Evolutionary conservation across 2,113 vertebrate species (phyloP).

Genomic region (Scartelaos histophorus): DNA sequence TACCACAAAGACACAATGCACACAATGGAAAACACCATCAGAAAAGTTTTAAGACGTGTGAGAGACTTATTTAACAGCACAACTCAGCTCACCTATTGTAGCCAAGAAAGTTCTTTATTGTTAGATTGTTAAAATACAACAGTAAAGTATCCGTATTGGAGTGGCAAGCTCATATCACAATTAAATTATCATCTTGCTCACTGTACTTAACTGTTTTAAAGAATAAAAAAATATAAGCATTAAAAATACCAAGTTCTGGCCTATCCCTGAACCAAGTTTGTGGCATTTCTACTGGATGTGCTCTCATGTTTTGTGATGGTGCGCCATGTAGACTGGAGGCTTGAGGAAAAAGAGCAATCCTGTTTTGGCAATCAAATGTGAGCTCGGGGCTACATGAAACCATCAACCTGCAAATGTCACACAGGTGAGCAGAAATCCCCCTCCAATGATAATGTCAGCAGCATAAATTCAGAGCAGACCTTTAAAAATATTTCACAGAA

Average conservation of each 20-base stretch:
- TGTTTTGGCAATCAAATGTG: conserved; percentile 17
- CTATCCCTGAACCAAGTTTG: conserved; percentile 16
- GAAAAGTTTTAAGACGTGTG: too few relatives aligned
- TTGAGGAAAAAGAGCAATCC: conserved; percentile 28
- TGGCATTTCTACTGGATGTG: conserved; percentile 21
- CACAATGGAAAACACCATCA: too few relatives aligned
- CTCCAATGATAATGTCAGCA: conserved; percentile 22
- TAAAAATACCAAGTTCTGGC: conserved; percentile 6
- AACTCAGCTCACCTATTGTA: too few relatives aligned
- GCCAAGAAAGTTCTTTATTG: too few relatives aligned
- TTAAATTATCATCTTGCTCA: neutral
- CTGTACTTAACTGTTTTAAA: neutral
- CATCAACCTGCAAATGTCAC: conserved; percentile 30
- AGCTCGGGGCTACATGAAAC: conserved; percentile 23
- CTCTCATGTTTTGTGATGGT: conserved; percentile 43
- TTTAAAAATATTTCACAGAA: neutral
- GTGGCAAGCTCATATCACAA: too few relatives aligned
- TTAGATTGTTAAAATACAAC: too few relatives aligned
- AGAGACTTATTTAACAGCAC: too few relatives aligned
- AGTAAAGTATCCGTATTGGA: too few relatives aligned
- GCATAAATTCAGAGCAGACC: conserved; percentile 7
- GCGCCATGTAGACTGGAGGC: conserved; percentile 23
- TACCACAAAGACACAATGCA: too few relatives aligned
- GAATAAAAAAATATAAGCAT: neutral
- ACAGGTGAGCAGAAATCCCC: conserved; percentile 11